These are phyloP conservation scores for Molorchus minor DNA, from an alignment of 2,888 invertebrate genomes.

Conservation along the genomic window DNA sequence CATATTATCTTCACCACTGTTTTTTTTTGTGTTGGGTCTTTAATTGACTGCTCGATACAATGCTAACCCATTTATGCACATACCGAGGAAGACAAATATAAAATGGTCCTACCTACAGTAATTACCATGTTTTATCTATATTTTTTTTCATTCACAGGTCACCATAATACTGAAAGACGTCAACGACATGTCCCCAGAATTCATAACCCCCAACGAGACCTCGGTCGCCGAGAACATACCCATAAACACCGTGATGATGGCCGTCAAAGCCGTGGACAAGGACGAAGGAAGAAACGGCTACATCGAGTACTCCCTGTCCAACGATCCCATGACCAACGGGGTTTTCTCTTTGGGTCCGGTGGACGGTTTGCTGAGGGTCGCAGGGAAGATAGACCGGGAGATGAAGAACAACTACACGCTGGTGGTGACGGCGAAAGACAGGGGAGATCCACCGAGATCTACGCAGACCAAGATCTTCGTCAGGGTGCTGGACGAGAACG, in stretches of 20 bases:
- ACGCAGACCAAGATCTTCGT: slow-evolving; percentile 76
- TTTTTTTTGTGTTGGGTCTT: no score
- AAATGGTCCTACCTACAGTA: background rate
- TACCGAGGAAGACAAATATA: no score
- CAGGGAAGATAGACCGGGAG: slow-evolving; percentile 88
- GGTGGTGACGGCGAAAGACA: slow-evolving; percentile 84
- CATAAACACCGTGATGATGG: slow-evolving; percentile 86
- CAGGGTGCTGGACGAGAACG: slow-evolving; percentile 86
- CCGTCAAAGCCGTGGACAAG: slow-evolving; percentile 86
- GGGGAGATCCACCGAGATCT: slow-evolving; percentile 83
- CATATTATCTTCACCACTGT: background rate
- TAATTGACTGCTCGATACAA: no score
- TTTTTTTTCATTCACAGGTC: slow-evolving; percentile 69
- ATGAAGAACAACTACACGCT: slow-evolving; percentile 78
- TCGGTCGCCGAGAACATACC: slow-evolving; percentile 86
- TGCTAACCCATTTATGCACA: no score
- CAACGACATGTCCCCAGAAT: slow-evolving; percentile 91
- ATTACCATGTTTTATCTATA: background rate
- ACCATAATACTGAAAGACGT: slow-evolving; percentile 88
- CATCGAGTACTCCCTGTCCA: slow-evolving; percentile 84
- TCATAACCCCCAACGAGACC: slow-evolving; percentile 82
- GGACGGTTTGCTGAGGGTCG: slow-evolving; percentile 86
- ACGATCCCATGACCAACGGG: slow-evolving; percentile 71
- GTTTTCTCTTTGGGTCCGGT: slow-evolving; percentile 85
- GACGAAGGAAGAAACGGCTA: slow-evolving; percentile 87